Conservation (phyloP, 1,140 invertebrate genomes). For the Lepidostoma basale region DNA sequence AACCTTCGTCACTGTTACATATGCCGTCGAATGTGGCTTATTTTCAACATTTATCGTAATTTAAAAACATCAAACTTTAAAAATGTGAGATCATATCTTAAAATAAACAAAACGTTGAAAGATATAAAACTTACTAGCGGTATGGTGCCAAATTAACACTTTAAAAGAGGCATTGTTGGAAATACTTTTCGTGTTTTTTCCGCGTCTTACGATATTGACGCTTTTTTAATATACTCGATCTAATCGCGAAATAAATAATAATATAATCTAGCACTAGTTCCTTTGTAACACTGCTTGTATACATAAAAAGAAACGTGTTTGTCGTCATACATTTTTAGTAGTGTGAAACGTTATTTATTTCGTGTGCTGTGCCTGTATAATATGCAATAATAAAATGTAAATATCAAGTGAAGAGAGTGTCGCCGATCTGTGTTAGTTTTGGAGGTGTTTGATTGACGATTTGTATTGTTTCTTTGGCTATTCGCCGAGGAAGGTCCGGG, state of each 20-base stretch:
- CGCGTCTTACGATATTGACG: neutral
- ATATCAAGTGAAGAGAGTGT: neutral
- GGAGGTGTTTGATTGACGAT: neutral
- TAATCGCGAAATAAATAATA: neutral
- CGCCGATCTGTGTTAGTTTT: neutral
- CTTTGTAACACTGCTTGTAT: neutral
- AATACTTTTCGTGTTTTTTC: neutral
- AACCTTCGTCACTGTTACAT: neutral
- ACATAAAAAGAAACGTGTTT: neutral
- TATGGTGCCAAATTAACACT: constrained; percentile 26
- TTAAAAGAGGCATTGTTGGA: neutral
- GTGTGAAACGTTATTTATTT: neutral
- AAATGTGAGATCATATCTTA: constrained; percentile 23
- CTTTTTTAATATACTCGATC: no score
- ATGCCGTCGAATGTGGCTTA: no score
- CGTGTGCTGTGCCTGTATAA: constrained; percentile 1
- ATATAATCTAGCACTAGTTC: neutral
- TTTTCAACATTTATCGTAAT: no score
- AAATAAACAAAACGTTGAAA: constrained; percentile 24
- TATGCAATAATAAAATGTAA: constrained; percentile 24
- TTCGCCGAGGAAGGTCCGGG: neutral
- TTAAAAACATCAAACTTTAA: constrained; percentile 12
- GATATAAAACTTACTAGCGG: constrained; percentile 9
- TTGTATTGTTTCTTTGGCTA: neutral
- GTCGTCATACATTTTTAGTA: neutral